Evolutionary conservation across 2,113 vertebrate species (phyloP).

Genomic region (Raja brachyura): DNA sequence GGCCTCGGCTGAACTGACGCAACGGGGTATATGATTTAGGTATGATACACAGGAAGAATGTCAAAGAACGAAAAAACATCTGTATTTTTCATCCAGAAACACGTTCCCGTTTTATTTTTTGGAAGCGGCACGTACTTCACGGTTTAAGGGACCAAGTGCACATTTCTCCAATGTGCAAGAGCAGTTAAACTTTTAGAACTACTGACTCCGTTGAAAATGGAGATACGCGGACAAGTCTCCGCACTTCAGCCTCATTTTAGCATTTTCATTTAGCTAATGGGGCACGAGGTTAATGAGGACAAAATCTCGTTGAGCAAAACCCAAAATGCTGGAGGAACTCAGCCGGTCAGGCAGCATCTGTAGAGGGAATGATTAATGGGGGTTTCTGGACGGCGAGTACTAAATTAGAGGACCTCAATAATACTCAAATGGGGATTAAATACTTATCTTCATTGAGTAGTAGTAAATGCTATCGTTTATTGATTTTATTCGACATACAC

Average conservation of each 20-base stretch:
- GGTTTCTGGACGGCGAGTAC: neutral
- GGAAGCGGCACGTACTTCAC: neutral
- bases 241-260: neutral
- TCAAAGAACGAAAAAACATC: neutral
- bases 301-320: too few relatives aligned
- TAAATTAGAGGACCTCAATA: neutral
- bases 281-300: neutral
- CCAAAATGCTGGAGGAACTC: too few relatives aligned
- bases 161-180: neutral
- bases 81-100: neutral
- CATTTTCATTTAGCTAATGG: neutral
- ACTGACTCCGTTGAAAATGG: conserved; percentile 9
- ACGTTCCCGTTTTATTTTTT: neutral
- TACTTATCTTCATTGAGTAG: neutral
- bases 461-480: neutral
- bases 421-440: neutral
- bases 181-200: conserved; percentile 16
- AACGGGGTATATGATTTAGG: neutral
- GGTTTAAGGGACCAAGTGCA: neutral
- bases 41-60: neutral
- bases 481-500: neutral
- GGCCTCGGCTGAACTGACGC: neutral
- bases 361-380: neutral
- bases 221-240: neutral
- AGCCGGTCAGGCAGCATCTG: too few relatives aligned